A percentile compares a stretch with the other conserved stretches of the same genome.
Conservation (phyloP, 2,888 invertebrate species). For the Balanococcus diminutus region DNA sequence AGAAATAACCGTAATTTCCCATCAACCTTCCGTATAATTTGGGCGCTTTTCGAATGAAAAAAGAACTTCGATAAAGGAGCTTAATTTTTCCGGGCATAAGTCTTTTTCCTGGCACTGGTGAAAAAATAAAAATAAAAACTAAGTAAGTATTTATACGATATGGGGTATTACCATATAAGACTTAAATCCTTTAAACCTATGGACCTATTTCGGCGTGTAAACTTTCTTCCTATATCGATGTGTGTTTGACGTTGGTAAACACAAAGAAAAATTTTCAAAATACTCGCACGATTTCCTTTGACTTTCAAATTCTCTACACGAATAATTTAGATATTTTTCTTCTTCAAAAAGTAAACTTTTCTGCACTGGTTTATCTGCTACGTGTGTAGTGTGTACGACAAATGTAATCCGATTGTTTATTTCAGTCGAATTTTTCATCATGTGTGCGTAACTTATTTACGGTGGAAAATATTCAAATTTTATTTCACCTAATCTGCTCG, state of each 20-base stretch:
- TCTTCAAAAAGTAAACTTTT: not conserved
- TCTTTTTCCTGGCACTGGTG: not conserved
- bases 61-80: not conserved
- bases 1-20: not conserved
- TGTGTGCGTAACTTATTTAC: not conserved
- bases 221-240: not conserved
- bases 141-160: slow-evolving; percentile 6
- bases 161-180: slow-evolving; percentile 9
- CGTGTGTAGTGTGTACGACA: not conserved
- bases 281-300: not conserved
- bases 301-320: not conserved
- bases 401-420: slow-evolving; percentile 15
- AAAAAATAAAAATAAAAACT: not conserved
- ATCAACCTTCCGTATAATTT: not conserved
- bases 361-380: not conserved
- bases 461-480: not conserved
- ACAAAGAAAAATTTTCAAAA: slow-evolving; percentile 3
- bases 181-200: slow-evolving; percentile 15
- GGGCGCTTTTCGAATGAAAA: not conserved
- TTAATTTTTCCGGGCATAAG: slow-evolving; percentile 15
- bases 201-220: not conserved
- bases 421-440: not conserved
- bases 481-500: not conserved
- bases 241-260: not conserved
- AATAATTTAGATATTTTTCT: not conserved